Evolutionary conservation across 2,113 vertebrate species (phyloP), one percentile per base, ranked within the genome.

Genomic region (Fregata magnificens): DNA sequence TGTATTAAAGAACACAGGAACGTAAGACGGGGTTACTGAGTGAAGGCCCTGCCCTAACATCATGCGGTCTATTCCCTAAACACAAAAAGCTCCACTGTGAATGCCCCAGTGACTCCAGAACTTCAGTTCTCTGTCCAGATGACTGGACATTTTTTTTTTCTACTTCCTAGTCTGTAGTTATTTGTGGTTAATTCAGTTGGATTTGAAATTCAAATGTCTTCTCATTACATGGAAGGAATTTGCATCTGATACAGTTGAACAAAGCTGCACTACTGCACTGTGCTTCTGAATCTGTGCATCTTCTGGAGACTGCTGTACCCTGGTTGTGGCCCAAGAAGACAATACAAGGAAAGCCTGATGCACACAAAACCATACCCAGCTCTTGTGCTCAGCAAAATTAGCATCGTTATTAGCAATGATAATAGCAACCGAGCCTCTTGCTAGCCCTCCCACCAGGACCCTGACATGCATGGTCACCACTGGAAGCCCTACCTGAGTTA

Each of bases 151-250:
- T 32, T 77, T 69, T 77, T 69, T 69, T 56, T 62, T 4, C 19
- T 44, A 2, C 13, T 79, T 82, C 36, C 15, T 38, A 38, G 16
- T 50, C 32, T 65, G 1, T 38, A 58, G 50, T 20, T 66, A 26
- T 40, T 92, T 88, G 12, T 69, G 11, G 16, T 69, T 93, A 80
- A 52, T 90, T 88, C 40, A 38, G 14, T 16, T 65, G 12, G 25
- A 69, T 76, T 94, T 95, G 49, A 71, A 91, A 90, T 90, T 80
- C 56, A 67, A 42, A 49, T 73, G 10, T 65, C 53, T 74, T 94
- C 70, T 62, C 29, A 25, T 83, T 7, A 1, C 32, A 16, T 50
- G 45, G 59, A 81, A 67, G 62, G 65, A 80, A 66, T 88, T 72
- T 86, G 13, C 50, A 58, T 86, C 53, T 42, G n/a, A 29, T 65